These are phyloP conservation scores for Pseudopleuronectes americanus DNA, from an alignment of 2,797 vertebrate genomes.

Conservation along the genomic window DNA sequence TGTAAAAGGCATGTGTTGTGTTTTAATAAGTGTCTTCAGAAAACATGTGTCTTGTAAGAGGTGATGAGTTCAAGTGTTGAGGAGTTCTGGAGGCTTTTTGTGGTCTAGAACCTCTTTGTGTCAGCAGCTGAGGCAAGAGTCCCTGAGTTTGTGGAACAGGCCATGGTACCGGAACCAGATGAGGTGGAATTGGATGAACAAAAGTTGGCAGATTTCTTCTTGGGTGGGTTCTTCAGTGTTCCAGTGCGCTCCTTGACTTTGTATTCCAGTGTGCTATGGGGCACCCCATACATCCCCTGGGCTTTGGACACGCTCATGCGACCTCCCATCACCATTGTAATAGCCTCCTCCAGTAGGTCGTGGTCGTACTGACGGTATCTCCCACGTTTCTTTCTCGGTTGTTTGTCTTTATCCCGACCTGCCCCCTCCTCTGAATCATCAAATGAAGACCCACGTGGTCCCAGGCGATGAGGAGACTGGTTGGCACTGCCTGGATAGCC, in stretches of 20 bases:
- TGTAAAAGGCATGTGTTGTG: slow-evolving; percentile 97
- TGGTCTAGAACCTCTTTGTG: slow-evolving; percentile 91
- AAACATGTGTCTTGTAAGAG: slow-evolving; percentile 90
- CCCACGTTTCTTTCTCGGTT: slow-evolving; percentile 97
- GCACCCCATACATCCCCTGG: slow-evolving; percentile 98
- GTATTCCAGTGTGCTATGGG: slow-evolving; percentile 99
- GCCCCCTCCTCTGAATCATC: slow-evolving; percentile 92
- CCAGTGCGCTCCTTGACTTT: slow-evolving; percentile 99
- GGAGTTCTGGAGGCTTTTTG: slow-evolving; percentile 72
- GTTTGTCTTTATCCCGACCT: slow-evolving; percentile 96
- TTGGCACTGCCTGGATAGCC: slow-evolving; percentile 57
- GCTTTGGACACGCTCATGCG: slow-evolving; percentile 99
- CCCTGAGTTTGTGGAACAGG: slow-evolving; percentile 94
- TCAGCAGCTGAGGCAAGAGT: slow-evolving; percentile 85
- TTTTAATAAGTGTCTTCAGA: slow-evolving; percentile 90
- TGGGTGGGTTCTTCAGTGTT: slow-evolving; percentile 97
- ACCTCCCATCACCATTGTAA: slow-evolving; percentile 96
- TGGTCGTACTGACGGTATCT: slow-evolving; percentile 98
- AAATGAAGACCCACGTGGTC: slow-evolving; percentile 77
- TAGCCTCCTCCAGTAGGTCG: slow-evolving; percentile 98
- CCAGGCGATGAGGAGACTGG: slow-evolving; percentile 72
- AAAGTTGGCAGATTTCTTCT: slow-evolving; percentile 92
- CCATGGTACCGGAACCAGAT: slow-evolving; percentile 58
- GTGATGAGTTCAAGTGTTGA: slow-evolving; percentile 88
- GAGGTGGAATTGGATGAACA: slow-evolving; percentile 62